phyloP scores from a whole-genome alignment of 2,797 vertebrate genomes.

The Triplophysa bombifrons region DNA sequence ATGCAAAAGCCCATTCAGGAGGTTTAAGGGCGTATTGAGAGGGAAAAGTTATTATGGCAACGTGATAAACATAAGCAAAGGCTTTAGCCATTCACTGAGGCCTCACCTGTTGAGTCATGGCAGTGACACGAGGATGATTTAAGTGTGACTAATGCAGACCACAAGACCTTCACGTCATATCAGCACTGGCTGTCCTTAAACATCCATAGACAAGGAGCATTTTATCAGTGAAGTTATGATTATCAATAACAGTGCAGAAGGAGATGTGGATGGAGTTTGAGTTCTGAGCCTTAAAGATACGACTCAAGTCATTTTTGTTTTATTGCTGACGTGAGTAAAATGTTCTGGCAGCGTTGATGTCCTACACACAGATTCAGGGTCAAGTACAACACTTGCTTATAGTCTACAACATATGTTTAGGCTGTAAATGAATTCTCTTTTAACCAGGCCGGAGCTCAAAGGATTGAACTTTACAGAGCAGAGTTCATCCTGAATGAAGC shows the following conservation, averaged over 20 bases:
- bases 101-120: conserved; percentile 66
- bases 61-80: conserved; percentile 35
- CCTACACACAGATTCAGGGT: neutral
- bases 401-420: conserved; percentile 17
- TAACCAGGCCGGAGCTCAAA: conserved; percentile 17
- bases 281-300: neutral
- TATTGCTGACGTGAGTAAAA: neutral
- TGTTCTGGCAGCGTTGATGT: neutral
- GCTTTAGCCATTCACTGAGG: conserved; percentile 59
- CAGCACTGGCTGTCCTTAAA: conserved; percentile 16
- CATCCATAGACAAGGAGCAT: neutral
- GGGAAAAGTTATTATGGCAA: conserved; percentile 35
- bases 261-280: conserved; percentile 3
- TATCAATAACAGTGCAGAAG: conserved; percentile 3
- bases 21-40: conserved; percentile 33
- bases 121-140: conserved; percentile 51
- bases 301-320: neutral
- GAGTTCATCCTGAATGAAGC: conserved; percentile 7
- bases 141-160: conserved; percentile 61
- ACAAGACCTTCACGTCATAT: neutral
- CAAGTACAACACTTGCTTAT: neutral
- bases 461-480: neutral
- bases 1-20: neutral
- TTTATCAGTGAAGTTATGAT: conserved; percentile 3
- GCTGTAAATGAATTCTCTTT: conserved; percentile 7